Conservation (phyloP, 1,140 invertebrate genomes). For the Archivesica marissinica region DNA sequence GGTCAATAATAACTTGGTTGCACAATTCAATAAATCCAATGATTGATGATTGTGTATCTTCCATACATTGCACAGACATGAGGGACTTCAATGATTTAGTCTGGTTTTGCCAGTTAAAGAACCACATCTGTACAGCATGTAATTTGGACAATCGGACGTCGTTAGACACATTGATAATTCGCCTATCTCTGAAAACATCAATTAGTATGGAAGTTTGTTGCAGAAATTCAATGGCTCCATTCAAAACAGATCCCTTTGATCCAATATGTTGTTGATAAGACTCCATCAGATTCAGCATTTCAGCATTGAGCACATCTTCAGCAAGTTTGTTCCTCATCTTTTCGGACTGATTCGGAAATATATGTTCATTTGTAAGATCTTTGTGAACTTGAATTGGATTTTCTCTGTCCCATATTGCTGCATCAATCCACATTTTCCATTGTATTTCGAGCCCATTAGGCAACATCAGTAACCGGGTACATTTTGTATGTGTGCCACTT, state of each 20-base stretch:
- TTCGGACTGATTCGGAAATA: slow-evolving; percentile 47
- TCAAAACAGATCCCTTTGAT: slow-evolving; percentile 17
- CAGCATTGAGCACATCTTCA: slow-evolving; percentile 40
- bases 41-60: slow-evolving; percentile 1
- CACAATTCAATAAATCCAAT: slow-evolving; percentile 12
- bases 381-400: slow-evolving; percentile 54
- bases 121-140: slow-evolving; percentile 47
- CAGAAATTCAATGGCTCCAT: slow-evolving; percentile 45
- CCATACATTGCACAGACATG: not conserved
- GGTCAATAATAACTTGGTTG: not conserved
- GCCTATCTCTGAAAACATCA: slow-evolving; percentile 35
- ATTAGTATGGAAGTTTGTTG: slow-evolving; percentile 36
- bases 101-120: slow-evolving; percentile 42
- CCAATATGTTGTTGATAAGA: slow-evolving; percentile 53
- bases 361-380: slow-evolving; percentile 44
- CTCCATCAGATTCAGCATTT: slow-evolving; percentile 48
- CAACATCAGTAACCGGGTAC: slow-evolving; percentile 23
- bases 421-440: slow-evolving; percentile 55
- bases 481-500: slow-evolving; percentile 26
- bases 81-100: slow-evolving; percentile 4
- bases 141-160: slow-evolving; percentile 30
- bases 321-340: slow-evolving; percentile 55
- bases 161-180: slow-evolving; percentile 35
- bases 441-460: slow-evolving; percentile 12
- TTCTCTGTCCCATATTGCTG: slow-evolving; percentile 28